phyloP scores from a whole-genome alignment of 2,797 vertebrate genomes.

The Knipowitschia caucasica region DNA sequence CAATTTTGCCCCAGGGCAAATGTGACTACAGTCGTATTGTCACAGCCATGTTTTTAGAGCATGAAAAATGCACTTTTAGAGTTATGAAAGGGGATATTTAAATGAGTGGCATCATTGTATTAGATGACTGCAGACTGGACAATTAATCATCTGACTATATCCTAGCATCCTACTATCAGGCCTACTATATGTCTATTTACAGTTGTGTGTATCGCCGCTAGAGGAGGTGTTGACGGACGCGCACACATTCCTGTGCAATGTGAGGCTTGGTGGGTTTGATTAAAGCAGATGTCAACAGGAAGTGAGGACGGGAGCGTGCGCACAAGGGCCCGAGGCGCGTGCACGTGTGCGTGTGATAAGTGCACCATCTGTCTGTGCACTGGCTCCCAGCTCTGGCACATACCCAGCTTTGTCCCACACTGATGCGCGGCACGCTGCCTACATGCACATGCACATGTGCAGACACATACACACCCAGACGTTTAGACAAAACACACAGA shows the following conservation, averaged over 20 bases:
- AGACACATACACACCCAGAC: not conserved
- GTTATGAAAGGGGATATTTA: too few relatives aligned
- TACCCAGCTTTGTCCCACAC: constrained; percentile 88
- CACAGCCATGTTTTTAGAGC: too few relatives aligned
- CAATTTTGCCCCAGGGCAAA: too few relatives aligned
- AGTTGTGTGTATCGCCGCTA: not conserved
- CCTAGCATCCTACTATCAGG: too few relatives aligned
- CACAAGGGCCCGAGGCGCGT: not conserved
- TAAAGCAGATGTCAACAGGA: constrained; percentile 69
- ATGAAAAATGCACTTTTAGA: too few relatives aligned
- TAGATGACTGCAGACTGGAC: too few relatives aligned
- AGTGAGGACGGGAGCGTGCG: constrained; percentile 1
- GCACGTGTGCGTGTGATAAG: constrained; percentile 92
- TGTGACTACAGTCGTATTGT: too few relatives aligned
- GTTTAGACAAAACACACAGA: not conserved
- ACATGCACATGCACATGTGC: not conserved
- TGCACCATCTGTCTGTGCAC: constrained; percentile 95
- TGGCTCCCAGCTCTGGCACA: constrained; percentile 80
- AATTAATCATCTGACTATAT: too few relatives aligned
- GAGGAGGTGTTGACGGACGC: not conserved
- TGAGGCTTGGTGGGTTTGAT: constrained; percentile 75
- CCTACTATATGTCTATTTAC: too few relatives aligned
- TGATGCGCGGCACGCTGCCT: too few relatives aligned
- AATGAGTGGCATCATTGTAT: too few relatives aligned
- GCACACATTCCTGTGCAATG: not conserved